Percentiles rank a stretch among this genome's conserved stretches.
These are phyloP conservation scores for Drosophila truncata DNA, from an alignment of 1,140 invertebrate species.

Conservation along the genomic window DNA sequence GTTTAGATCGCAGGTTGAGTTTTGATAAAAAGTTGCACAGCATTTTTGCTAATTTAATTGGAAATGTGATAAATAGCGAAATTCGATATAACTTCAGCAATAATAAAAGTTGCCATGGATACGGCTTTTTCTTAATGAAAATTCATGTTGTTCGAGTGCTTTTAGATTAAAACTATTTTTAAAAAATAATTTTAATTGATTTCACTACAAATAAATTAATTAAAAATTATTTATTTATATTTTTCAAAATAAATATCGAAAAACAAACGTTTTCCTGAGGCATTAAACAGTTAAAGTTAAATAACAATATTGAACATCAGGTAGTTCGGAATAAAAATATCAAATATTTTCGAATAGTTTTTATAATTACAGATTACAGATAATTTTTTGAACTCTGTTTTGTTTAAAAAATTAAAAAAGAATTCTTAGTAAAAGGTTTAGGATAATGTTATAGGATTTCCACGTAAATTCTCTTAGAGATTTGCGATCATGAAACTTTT, in stretches of 20 bases:
- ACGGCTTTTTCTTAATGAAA: neutral
- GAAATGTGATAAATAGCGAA: neutral
- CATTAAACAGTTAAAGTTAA: neutral
- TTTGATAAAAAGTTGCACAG: neutral
- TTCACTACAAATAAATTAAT: neutral
- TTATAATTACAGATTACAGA: too few relatives aligned
- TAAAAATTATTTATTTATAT: too few relatives aligned
- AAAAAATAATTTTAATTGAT: neutral
- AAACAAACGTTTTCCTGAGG: too few relatives aligned
- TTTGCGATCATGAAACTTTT: neutral
- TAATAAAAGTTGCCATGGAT: neutral
- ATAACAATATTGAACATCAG: neutral
- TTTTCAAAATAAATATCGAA: too few relatives aligned
- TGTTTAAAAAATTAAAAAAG: too few relatives aligned
- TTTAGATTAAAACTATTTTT: neutral
- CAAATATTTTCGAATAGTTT: too few relatives aligned
- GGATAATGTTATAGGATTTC: too few relatives aligned
- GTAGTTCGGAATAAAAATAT: neutral
- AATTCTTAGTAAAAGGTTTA: too few relatives aligned
- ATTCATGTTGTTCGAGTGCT: neutral
- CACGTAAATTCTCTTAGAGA: too few relatives aligned
- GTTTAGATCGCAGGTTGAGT: conserved; percentile 1
- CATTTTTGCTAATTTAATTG: neutral
- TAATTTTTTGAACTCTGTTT: too few relatives aligned
- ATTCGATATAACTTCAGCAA: neutral